These are phyloP conservation scores for Catamblyrhynchus diadema DNA, from an alignment of 2,797 vertebrate species.

Conservation along the genomic window DNA sequence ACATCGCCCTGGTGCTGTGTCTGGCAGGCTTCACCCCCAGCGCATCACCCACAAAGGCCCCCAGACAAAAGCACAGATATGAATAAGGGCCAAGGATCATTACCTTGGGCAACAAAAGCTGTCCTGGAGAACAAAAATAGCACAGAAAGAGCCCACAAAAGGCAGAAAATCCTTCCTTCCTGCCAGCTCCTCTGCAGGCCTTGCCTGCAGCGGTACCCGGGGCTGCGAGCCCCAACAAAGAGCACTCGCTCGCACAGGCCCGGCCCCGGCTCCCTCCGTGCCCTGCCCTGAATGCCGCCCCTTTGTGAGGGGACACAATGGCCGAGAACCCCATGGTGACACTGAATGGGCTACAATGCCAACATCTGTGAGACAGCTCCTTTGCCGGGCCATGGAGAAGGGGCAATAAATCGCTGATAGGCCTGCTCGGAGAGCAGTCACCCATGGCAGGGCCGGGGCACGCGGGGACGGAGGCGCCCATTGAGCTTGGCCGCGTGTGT, in stretches of 20 bases:
- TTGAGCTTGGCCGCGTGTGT: constrained; percentile 6
- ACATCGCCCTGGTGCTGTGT: background rate
- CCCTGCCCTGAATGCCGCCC: constrained; percentile 38
- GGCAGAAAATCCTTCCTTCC: constrained; percentile 70
- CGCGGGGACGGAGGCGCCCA: background rate
- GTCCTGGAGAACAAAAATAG: constrained; percentile 47
- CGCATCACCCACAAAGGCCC: background rate
- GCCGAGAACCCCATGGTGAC: constrained; percentile 57
- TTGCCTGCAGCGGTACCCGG: constrained; percentile 1
- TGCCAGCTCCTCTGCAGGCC: constrained; percentile 26
- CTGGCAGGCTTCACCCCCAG: background rate
- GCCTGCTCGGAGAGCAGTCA: constrained; percentile 36
- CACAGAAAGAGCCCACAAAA: constrained; percentile 61
- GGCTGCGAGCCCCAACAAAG: constrained; percentile 18
- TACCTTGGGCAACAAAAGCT: constrained; percentile 65
- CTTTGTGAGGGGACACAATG: constrained; percentile 55
- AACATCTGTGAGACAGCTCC: constrained; percentile 62
- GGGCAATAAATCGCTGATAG: constrained; percentile 56
- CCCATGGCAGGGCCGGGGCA: constrained; percentile 51
- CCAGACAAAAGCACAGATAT: constrained; percentile 41
- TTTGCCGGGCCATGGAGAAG: constrained; percentile 40
- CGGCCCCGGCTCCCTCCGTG: background rate
- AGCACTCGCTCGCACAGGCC: background rate
- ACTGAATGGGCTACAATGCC: constrained; percentile 58
- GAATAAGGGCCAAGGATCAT: constrained; percentile 66